These are phyloP conservation scores for Lasioglossum oenotherae DNA, from an alignment of 2,888 invertebrate species.

Conservation along the genomic window DNA sequence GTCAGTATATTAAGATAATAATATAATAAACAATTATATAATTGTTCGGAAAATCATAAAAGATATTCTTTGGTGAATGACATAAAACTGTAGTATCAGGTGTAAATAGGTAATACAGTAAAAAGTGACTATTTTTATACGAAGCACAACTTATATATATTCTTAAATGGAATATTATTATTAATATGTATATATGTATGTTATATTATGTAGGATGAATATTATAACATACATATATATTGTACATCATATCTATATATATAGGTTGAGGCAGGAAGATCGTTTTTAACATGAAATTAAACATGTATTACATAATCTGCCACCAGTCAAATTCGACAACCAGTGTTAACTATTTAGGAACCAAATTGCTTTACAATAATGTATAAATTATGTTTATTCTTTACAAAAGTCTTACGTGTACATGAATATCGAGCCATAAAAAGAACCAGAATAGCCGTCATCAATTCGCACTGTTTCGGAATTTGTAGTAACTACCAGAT, in stretches of 20 bases:
- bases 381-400: slow-evolving; percentile 80
- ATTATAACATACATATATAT: slow-evolving; percentile 28
- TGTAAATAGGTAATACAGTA: slow-evolving; percentile 53
- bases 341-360: slow-evolving; percentile 56
- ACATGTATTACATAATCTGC: slow-evolving; percentile 28
- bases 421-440: slow-evolving; percentile 73
- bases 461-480: slow-evolving; percentile 27
- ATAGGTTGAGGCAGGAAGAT: slow-evolving; percentile 64
- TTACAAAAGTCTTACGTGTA: slow-evolving; percentile 76
- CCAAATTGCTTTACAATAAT: slow-evolving; percentile 65
- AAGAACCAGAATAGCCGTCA: slow-evolving; percentile 66
- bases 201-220: slow-evolving; percentile 54
- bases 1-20: slow-evolving; percentile 56
- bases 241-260: slow-evolving; percentile 7
- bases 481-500: slow-evolving; percentile 17
- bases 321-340: slow-evolving; percentile 44
- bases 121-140: slow-evolving; percentile 45
- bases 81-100: slow-evolving; percentile 48
- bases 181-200: slow-evolving; percentile 38
- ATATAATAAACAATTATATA: slow-evolving; percentile 63
- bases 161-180: slow-evolving; percentile 58
- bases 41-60: slow-evolving; percentile 62
- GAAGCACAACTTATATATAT: slow-evolving; percentile 47
- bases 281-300: slow-evolving; percentile 36
- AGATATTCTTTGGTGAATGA: slow-evolving; percentile 72